Conservation (phyloP, 1,140 invertebrate species). For the Sipha flava region DNA sequence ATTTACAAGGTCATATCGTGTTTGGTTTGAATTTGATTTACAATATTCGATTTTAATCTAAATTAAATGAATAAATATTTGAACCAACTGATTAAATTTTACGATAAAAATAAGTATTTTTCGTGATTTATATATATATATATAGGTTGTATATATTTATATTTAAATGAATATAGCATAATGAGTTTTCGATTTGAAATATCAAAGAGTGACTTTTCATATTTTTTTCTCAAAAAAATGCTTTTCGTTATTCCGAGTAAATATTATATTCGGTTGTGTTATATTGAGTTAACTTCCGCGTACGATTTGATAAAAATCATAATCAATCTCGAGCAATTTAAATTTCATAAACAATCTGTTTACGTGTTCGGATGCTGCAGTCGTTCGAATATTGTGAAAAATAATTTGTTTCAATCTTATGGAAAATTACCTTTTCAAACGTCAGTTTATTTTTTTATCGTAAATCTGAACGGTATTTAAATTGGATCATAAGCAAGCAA, state of each 20-base stretch:
- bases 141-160: too few relatives aligned
- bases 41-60: too few relatives aligned
- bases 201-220: too few relatives aligned
- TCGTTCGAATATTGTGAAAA: neutral
- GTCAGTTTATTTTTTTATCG: neutral
- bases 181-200: too few relatives aligned
- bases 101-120: too few relatives aligned
- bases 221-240: too few relatives aligned
- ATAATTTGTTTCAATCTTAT: neutral
- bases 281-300: neutral
- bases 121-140: too few relatives aligned
- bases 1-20: too few relatives aligned
- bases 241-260: neutral
- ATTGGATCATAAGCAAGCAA: neutral
- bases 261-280: neutral
- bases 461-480: neutral
- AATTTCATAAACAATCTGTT: neutral
- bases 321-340: neutral
- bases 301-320: neutral
- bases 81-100: too few relatives aligned
- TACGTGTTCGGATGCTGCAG: neutral
- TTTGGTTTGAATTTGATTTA: too few relatives aligned
- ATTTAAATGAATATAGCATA: too few relatives aligned
- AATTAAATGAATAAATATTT: too few relatives aligned
- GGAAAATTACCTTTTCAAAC: neutral